A percentile compares a stretch with the other conserved stretches of the same genome.
Evolutionary conservation across 2,113 vertebrate genomes (phyloP).

Genomic region (Rhinolophus sinicus): DNA sequence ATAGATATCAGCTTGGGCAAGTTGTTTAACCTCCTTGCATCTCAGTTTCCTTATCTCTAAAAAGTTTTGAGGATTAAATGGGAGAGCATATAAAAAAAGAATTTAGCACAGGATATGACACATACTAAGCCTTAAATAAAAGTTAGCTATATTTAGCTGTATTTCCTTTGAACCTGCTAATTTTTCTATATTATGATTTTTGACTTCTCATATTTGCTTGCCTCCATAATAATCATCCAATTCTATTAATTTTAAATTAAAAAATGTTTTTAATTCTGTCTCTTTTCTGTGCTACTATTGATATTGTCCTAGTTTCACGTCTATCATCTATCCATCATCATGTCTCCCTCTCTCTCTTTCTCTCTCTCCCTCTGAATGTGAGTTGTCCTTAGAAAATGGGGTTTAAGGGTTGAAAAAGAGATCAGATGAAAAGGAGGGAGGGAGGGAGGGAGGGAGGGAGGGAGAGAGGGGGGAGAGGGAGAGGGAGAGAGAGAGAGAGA

Average conservation of each 20-base stretch:
- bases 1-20: not conserved
- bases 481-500: not conserved
- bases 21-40: not conserved
- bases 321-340: not conserved
- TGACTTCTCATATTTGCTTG: not conserved
- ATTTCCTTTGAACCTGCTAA: not conserved
- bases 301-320: not conserved
- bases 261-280: not conserved
- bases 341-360: not conserved
- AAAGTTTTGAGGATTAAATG: not conserved
- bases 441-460: too few relatives aligned
- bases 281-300: not conserved
- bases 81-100: not conserved
- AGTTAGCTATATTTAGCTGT: not conserved
- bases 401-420: not conserved
- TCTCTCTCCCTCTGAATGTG: not conserved
- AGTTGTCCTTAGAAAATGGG: not conserved
- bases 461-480: not conserved
- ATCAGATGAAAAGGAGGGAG: not conserved
- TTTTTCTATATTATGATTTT: not conserved
- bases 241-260: not conserved
- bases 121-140: not conserved
- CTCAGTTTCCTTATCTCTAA: not conserved
- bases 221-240: not conserved
- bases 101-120: not conserved